Conservation (phyloP, 2,113 vertebrate genomes). For the Callithrix jacchus region DNA sequence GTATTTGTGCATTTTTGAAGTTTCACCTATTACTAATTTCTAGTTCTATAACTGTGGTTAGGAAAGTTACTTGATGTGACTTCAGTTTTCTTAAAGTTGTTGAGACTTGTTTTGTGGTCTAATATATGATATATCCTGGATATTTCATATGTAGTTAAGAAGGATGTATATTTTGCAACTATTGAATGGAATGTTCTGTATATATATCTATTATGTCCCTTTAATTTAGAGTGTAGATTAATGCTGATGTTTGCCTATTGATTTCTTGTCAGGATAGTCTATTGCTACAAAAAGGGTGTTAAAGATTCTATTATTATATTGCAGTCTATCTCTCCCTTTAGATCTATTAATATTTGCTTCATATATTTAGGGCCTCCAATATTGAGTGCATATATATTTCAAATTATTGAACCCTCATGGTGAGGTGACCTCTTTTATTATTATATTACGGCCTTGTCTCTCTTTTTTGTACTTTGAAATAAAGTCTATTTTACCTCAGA, state of each 20-base stretch:
- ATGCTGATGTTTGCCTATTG: neutral
- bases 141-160: neutral
- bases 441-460: neutral
- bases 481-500: neutral
- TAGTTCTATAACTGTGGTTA: neutral
- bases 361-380: neutral
- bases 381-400: neutral
- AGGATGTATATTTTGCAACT: neutral
- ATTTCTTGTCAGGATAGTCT: neutral
- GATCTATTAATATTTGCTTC: neutral
- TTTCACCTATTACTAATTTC: neutral
- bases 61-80: neutral
- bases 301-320: neutral
- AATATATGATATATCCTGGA: neutral
- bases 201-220: neutral
- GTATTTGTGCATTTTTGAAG: neutral
- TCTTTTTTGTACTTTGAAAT: neutral
- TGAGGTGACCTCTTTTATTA: neutral
- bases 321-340: neutral
- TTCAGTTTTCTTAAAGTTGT: neutral
- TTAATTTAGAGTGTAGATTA: neutral
- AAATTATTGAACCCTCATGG: neutral
- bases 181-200: neutral
- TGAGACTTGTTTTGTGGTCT: neutral
- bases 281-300: neutral